A percentile compares a stretch with the other conserved stretches of the same genome.
These are phyloP conservation scores for Diadumene lineata DNA, from an alignment of 92 coral and sea anemone species.

Conservation along the genomic window DNA sequence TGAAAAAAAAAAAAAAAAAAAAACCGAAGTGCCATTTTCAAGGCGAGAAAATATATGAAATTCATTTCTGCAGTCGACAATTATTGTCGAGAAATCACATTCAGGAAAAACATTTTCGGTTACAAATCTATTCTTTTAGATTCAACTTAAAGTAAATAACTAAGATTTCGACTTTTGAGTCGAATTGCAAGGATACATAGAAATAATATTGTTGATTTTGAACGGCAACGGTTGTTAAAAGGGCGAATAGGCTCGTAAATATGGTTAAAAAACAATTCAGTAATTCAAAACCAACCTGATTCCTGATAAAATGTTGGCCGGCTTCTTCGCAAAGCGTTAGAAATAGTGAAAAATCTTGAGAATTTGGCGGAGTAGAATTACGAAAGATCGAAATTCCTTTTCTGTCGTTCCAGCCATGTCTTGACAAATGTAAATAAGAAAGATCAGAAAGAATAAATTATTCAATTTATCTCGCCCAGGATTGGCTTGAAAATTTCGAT, in stretches of 20 bases:
- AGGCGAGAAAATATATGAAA: not conserved
- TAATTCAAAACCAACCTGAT: constrained; percentile 1
- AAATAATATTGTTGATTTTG: not conserved
- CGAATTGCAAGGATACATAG: no score
- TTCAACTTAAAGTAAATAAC: no score
- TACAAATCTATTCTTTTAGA: not conserved
- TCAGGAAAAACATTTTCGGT: not conserved
- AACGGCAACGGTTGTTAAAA: not conserved
- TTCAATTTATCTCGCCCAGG: constrained; percentile 19
- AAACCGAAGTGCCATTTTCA: not conserved
- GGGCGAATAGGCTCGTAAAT: not conserved
- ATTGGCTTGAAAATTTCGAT: constrained; percentile 1
- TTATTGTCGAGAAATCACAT: not conserved
- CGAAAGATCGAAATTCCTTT: not conserved
- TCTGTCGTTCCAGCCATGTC: constrained; percentile 9
- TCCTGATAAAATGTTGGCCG: not conserved
- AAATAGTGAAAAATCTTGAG: not conserved
- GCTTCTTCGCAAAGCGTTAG: not conserved
- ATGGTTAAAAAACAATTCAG: not conserved
- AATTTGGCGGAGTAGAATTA: not conserved
- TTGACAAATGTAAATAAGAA: constrained; percentile 28
- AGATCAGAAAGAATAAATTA: constrained; percentile 11
- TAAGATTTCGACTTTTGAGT: no score
- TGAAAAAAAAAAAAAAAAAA: no score
- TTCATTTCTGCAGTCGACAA: not conserved